phyloP scores from a whole-genome alignment of 2,888 invertebrate genomes.

The Ichneumoninae sp. region DNA sequence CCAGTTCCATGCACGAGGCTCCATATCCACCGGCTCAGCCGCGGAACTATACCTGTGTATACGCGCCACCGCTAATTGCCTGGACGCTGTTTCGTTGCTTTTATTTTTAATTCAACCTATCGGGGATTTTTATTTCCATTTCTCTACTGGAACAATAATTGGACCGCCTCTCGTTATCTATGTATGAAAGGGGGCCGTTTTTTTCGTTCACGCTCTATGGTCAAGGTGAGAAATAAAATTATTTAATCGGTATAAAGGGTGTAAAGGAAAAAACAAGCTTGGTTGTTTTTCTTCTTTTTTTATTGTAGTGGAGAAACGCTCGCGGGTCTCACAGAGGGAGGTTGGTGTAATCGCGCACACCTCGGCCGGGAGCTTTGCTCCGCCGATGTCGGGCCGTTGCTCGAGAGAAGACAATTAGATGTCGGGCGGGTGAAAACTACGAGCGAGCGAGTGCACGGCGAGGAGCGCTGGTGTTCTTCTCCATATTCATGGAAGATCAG shows the following conservation, averaged over 20 bases:
- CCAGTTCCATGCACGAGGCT: constrained; percentile 42
- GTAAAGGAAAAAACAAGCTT: background rate
- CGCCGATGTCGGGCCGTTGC: constrained; percentile 25
- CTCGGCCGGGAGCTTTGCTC: constrained; percentile 22
- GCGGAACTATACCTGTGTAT: background rate
- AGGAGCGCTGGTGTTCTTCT: constrained; percentile 65
- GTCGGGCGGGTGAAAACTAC: constrained; percentile 62
- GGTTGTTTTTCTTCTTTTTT: background rate
- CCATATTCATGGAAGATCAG: constrained; percentile 82
- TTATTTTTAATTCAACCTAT: constrained; percentile 17
- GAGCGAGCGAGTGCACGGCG: constrained; percentile 56
- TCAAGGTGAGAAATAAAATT: constrained; percentile 44
- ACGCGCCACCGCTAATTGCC: constrained; percentile 56
- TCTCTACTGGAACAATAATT: constrained; percentile 22
- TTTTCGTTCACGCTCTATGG: constrained; percentile 11
- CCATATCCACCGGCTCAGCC: background rate
- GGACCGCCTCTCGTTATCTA: background rate
- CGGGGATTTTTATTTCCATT: background rate
- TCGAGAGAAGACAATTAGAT: constrained; percentile 80
- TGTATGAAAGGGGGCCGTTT: background rate
- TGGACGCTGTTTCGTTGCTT: constrained; percentile 13
- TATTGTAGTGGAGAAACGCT: background rate
- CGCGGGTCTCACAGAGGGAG: constrained; percentile 5
- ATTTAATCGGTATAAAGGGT: constrained; percentile 11
- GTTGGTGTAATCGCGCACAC: constrained; percentile 56